phyloP scores from a whole-genome alignment of 2,113 vertebrate genomes.

The Paracyprichromis sp. region DNA sequence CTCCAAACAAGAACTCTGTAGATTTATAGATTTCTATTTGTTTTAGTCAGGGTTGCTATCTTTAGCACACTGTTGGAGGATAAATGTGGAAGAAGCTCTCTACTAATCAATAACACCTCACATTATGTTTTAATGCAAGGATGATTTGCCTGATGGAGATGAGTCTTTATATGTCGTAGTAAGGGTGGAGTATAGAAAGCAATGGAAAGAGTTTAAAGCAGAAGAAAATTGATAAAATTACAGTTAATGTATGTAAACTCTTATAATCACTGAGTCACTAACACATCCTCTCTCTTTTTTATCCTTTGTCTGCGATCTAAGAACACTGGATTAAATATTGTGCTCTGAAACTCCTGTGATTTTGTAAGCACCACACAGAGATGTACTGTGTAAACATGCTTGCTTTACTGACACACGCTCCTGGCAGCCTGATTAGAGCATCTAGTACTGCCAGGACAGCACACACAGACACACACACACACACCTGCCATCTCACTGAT shows the following conservation, averaged over 20 bases:
- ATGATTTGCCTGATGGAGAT: neutral
- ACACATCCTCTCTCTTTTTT: neutral
- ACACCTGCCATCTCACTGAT: conserved; percentile 46
- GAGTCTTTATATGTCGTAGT: neutral
- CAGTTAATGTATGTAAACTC: neutral
- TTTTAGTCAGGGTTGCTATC: neutral
- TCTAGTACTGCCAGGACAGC: conserved; percentile 4
- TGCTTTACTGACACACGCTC: neutral
- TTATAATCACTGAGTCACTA: neutral
- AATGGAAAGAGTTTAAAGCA: neutral
- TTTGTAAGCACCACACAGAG: neutral
- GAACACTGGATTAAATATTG: neutral
- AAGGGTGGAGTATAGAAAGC: neutral
- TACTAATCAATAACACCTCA: neutral
- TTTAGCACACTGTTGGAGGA: neutral
- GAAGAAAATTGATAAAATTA: neutral
- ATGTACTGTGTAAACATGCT: neutral
- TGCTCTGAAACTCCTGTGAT: neutral
- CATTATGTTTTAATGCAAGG: neutral
- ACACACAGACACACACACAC: neutral
- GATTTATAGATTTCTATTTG: neutral
- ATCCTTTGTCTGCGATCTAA: neutral
- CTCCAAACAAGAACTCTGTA: neutral
- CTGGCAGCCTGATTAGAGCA: conserved; percentile 34
- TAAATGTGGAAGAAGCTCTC: neutral